phyloP scores from a whole-genome alignment of 2,888 invertebrate genomes.

The Cataglyphis cursor region DNA sequence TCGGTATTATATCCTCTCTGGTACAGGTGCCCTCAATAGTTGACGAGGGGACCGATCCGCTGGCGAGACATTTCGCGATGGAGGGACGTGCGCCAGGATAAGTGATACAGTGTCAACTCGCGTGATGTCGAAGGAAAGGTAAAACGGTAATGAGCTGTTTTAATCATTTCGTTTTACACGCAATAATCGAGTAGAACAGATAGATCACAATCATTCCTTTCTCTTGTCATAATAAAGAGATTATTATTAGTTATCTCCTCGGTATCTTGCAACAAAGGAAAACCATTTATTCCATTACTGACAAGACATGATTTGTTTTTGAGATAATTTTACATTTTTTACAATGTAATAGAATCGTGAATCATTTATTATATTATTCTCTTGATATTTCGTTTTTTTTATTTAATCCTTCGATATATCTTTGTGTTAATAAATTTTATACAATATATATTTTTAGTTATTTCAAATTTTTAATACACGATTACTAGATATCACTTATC shows the following conservation, averaged over 20 bases:
- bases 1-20: constrained; percentile 77
- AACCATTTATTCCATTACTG: neutral
- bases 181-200: neutral
- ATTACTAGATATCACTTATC: neutral
- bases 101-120: neutral
- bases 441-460: neutral
- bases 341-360: neutral
- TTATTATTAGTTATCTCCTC: neutral
- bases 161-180: neutral
- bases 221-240: neutral
- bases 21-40: constrained; percentile 68
- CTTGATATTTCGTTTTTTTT: neutral
- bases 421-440: neutral
- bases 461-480: neutral
- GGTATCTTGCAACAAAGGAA: neutral
- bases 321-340: neutral
- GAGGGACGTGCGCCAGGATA: neutral
- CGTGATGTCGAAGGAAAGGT: neutral
- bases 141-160: neutral
- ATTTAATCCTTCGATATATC: neutral
- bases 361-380: neutral
- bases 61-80: constrained; percentile 28
- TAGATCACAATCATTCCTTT: neutral
- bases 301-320: neutral
- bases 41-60: constrained; percentile 39